These are phyloP conservation scores for Griposia aprilina DNA, from an alignment of 2,888 invertebrate species.

Conservation along the genomic window DNA sequence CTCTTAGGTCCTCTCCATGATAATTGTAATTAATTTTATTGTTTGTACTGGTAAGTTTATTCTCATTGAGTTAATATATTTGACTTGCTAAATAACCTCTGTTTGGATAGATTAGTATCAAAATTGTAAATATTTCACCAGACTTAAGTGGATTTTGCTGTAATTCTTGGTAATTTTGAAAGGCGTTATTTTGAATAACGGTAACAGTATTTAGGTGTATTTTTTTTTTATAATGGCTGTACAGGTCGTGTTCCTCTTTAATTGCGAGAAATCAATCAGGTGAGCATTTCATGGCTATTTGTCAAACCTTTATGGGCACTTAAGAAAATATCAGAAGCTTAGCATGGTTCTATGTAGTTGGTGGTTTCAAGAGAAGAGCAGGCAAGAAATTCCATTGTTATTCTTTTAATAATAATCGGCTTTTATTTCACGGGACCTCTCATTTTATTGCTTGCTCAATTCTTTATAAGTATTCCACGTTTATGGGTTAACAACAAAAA, in stretches of 20 bases:
- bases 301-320: neutral
- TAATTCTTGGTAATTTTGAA: slow-evolving; percentile 25
- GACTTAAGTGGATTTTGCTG: slow-evolving; percentile 42
- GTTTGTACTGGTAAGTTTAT: slow-evolving; percentile 50
- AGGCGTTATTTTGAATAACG: neutral
- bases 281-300: neutral
- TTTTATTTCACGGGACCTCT: too few species aligned
- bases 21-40: slow-evolving; percentile 66
- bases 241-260: neutral
- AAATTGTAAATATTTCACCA: slow-evolving; percentile 49
- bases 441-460: too few species aligned
- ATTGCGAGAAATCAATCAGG: neutral
- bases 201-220: neutral
- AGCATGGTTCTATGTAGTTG: too few species aligned
- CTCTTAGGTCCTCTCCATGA: slow-evolving; percentile 45
- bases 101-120: slow-evolving; percentile 61
- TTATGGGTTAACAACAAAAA: neutral
- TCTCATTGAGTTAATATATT: slow-evolving; percentile 53
- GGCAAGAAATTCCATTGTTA: too few species aligned
- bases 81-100: slow-evolving; percentile 59
- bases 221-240: neutral
- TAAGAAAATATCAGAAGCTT: too few species aligned
- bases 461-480: neutral
- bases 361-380: too few species aligned
- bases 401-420: too few species aligned